These are phyloP conservation scores for Origma solitaria DNA, from an alignment of 2,113 vertebrate species.

Conservation along the genomic window DNA sequence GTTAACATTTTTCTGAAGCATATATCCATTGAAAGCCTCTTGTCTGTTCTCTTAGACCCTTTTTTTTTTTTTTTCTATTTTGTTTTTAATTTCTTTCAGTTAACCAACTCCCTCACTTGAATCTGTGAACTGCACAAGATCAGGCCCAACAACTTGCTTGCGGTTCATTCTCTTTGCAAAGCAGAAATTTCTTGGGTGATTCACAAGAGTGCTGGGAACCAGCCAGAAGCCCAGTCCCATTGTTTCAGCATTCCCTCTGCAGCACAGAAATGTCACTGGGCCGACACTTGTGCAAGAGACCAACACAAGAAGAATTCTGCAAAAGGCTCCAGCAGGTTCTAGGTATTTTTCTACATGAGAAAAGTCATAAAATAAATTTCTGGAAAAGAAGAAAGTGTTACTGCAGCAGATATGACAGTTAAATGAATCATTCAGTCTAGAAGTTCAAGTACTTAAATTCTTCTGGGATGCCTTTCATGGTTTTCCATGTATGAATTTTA, in stretches of 20 bases:
- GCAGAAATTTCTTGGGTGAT: neutral
- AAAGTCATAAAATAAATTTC: neutral
- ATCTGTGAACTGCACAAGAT: neutral
- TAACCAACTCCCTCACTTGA: neutral
- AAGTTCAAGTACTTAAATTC: neutral
- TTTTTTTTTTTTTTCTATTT: neutral
- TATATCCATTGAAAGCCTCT: neutral
- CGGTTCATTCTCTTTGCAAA: neutral
- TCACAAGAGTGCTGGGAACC: neutral
- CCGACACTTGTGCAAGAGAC: rapidly evolving
- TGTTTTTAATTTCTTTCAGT: neutral
- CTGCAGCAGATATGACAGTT: neutral
- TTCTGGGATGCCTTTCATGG: neutral
- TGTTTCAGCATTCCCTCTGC: neutral
- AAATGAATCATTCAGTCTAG: neutral
- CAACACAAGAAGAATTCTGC: neutral
- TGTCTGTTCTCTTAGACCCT: neutral
- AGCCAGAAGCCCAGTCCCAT: neutral
- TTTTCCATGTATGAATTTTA: neutral
- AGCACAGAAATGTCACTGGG: neutral
- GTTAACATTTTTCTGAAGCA: neutral
- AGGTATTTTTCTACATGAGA: neutral
- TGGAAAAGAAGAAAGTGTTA: neutral
- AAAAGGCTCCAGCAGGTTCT: neutral
- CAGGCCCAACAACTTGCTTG: neutral